phyloP scores from a whole-genome alignment of 2,888 invertebrate genomes.

The Drosophila melanocephala region DNA sequence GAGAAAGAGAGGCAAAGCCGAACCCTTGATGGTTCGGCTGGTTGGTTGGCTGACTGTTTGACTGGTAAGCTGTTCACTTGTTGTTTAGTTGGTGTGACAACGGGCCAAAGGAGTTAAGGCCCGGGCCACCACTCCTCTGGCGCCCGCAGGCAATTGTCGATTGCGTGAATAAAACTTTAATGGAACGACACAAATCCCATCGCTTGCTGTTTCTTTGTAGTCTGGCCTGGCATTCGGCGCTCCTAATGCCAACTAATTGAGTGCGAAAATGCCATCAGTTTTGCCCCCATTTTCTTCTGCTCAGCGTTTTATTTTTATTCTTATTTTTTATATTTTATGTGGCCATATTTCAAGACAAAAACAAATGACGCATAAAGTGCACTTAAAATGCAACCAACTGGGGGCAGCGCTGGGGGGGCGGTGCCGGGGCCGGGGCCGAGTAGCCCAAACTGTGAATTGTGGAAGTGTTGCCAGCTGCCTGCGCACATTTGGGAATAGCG shows the following conservation, averaged over 20 bases:
- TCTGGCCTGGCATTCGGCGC: constrained; percentile 17
- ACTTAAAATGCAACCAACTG: constrained; percentile 49
- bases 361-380: constrained; percentile 58
- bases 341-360: constrained; percentile 43
- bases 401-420: background rate
- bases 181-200: constrained; percentile 83
- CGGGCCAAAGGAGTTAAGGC: constrained; percentile 59
- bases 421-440: background rate
- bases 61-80: constrained; percentile 14
- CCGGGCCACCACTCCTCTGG: constrained; percentile 4
- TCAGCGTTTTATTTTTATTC: constrained; percentile 3
- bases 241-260: constrained; percentile 85
- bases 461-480: constrained; percentile 21
- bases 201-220: constrained; percentile 11
- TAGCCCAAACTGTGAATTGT: background rate
- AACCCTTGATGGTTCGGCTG: constrained; percentile 20
- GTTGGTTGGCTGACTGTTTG: constrained; percentile 17
- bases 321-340: constrained; percentile 52
- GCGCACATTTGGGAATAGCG: constrained; percentile 57
- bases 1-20: constrained; percentile 3
- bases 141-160: constrained; percentile 51
- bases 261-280: constrained; percentile 85
- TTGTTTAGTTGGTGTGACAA: constrained; percentile 29
- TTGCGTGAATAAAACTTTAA: constrained; percentile 84
- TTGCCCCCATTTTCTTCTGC: constrained; percentile 47